These are phyloP conservation scores for Helleia helle DNA, from an alignment of 2,888 invertebrate genomes.

Conservation along the genomic window DNA sequence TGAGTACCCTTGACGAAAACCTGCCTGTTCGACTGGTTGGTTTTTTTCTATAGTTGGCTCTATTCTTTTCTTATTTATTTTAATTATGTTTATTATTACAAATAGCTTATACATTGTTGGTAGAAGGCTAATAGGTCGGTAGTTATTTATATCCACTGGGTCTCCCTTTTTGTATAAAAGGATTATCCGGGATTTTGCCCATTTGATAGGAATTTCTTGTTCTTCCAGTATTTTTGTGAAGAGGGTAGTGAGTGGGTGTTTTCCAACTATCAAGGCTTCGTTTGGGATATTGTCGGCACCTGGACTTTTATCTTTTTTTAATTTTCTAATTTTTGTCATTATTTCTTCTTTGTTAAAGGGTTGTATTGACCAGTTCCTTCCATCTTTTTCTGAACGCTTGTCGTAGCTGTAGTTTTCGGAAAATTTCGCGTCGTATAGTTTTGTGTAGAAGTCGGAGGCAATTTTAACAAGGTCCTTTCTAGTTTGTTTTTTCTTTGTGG, in stretches of 20 bases:
- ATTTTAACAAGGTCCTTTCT: constrained; percentile 15
- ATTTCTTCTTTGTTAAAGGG: constrained; percentile 12
- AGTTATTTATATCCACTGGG: constrained; percentile 13
- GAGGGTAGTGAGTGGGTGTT: background rate
- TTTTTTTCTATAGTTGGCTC: background rate
- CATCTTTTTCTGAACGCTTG: background rate
- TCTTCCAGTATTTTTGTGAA: constrained; percentile 6
- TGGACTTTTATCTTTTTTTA: constrained; percentile 9
- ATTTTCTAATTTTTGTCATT: constrained; percentile 13
- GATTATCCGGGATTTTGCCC: constrained; percentile 14
- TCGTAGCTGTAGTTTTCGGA: background rate
- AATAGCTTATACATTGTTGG: constrained; percentile 18
- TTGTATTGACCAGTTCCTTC: constrained; percentile 1
- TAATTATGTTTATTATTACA: constrained; percentile 13
- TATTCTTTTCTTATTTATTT: constrained; percentile 14
- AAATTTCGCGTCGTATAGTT: constrained; percentile 10
- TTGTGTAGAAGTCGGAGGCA: constrained; percentile 20
- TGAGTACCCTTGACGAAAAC: constrained; percentile 9
- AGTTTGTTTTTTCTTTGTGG: too few species aligned
- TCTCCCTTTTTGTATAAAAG: constrained; percentile 17
- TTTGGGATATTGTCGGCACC: too few species aligned
- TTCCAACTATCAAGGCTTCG: constrained; percentile 10
- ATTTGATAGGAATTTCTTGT: constrained; percentile 2
- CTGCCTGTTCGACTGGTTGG: constrained; percentile 18
- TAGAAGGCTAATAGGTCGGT: constrained; percentile 15